A percentile compares a stretch with the other conserved stretches of the same genome.
Evolutionary conservation across 2,113 vertebrate genomes (phyloP).

Genomic region (Petrocephalus zakoni): DNA sequence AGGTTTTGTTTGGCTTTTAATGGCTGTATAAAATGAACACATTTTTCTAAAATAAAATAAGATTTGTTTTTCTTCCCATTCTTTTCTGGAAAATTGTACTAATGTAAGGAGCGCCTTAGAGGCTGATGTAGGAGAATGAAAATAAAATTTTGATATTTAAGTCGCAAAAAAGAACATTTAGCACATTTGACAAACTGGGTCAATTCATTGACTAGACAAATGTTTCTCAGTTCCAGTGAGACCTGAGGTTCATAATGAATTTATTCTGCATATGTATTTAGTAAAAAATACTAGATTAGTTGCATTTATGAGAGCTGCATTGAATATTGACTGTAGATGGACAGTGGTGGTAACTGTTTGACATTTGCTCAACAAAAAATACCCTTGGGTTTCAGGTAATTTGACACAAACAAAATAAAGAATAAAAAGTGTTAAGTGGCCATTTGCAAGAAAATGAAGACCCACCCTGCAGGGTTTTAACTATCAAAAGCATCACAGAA

Average conservation of each 20-base stretch:
- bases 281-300: neutral
- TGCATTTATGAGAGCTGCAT: neutral
- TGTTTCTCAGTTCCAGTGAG: neutral
- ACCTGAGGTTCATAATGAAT: neutral
- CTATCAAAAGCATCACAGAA: conserved; percentile 1
- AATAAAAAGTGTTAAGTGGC: conserved; percentile 35
- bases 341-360: conserved; percentile 36
- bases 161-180: neutral
- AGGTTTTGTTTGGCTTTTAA: too few species aligned
- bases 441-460: conserved; percentile 48
- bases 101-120: neutral
- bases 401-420: conserved; percentile 41
- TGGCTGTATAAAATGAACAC: neutral
- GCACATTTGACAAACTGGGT: neutral
- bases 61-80: too few species aligned
- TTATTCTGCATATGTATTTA: neutral
- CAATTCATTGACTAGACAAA: too few species aligned
- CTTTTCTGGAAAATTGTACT: too few species aligned
- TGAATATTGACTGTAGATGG: conserved; percentile 14
- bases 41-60: neutral
- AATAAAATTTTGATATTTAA: neutral
- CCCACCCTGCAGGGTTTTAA: conserved; percentile 28
- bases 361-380: conserved; percentile 14
- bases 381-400: conserved; percentile 2
- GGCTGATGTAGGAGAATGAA: neutral